These are phyloP conservation scores for Diloba caeruleocephala DNA, from an alignment of 2,888 invertebrate species.

Conservation along the genomic window DNA sequence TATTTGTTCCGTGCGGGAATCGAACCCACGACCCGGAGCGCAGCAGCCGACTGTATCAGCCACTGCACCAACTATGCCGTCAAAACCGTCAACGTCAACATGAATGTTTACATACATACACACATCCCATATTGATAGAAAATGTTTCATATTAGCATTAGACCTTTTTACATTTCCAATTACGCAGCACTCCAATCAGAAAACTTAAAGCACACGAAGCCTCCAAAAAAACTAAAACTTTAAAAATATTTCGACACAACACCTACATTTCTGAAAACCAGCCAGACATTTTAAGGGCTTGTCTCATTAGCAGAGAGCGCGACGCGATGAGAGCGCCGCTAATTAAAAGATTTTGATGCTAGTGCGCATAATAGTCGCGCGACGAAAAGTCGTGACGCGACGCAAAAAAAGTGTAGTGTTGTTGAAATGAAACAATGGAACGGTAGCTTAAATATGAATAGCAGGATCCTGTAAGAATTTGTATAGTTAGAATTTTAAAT, in stretches of 20 bases:
- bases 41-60: too few relatives aligned
- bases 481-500: conserved; percentile 37
- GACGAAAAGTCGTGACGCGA: conserved; percentile 35
- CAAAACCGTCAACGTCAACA: too few relatives aligned
- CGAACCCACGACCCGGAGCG: too few relatives aligned
- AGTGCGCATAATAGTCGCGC: conserved; percentile 45
- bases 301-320: conserved; percentile 78
- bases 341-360: conserved; percentile 77
- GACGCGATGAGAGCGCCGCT: conserved; percentile 48
- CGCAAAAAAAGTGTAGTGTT: conserved; percentile 35
- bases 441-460: conserved; percentile 13
- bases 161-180: too few relatives aligned
- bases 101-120: too few relatives aligned
- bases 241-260: conserved; percentile 17
- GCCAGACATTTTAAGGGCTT: conserved; percentile 65
- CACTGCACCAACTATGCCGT: too few relatives aligned
- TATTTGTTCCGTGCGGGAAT: too few relatives aligned
- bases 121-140: too few relatives aligned
- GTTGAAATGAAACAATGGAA: conserved; percentile 39
- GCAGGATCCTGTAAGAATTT: conserved; percentile 28
- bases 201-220: conserved; percentile 2
- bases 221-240: conserved; percentile 7
- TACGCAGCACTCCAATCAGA: not conserved
- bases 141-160: too few relatives aligned
- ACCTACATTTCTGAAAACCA: conserved; percentile 51